Evolutionary conservation across 2,113 vertebrate species (phyloP).

Genomic region (Daboia siamensis): DNA sequence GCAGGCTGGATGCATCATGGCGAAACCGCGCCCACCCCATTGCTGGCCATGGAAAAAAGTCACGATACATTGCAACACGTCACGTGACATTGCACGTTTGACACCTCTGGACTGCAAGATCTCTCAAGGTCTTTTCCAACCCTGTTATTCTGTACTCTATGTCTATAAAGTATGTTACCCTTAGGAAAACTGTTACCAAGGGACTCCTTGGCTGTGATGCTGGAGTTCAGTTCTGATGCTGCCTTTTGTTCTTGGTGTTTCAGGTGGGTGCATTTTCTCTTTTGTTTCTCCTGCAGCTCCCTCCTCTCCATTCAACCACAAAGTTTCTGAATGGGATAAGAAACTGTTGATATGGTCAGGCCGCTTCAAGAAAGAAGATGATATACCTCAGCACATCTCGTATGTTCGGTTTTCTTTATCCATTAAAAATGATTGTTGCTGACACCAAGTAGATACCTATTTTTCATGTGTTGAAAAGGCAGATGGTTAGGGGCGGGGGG

Average conservation of each 20-base stretch:
- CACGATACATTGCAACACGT: too few species aligned
- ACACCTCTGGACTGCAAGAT: not conserved
- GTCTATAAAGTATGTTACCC: not conserved
- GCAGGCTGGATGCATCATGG: too few species aligned
- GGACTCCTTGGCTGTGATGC: not conserved
- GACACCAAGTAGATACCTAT: not conserved
- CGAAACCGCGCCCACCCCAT: too few species aligned
- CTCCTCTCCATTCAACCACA: conserved; percentile 73
- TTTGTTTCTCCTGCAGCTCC: conserved; percentile 39
- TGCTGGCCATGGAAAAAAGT: too few species aligned
- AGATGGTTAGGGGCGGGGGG: not conserved
- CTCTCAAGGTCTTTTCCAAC: not conserved
- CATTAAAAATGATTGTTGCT: not conserved
- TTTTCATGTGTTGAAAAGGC: not conserved
- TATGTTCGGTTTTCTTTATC: conserved; percentile 70
- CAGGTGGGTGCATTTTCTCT: not conserved
- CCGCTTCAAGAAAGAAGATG: conserved; percentile 83
- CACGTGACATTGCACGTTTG: too few species aligned
- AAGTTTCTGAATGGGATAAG: conserved; percentile 77
- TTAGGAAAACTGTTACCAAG: not conserved
- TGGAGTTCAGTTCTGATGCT: not conserved
- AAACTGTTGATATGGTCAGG: conserved; percentile 86
- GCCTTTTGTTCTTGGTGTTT: not conserved
- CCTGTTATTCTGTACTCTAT: not conserved
- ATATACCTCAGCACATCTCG: conserved; percentile 88